Conservation (phyloP, 2,888 invertebrate species). For the Barypeithes pellucidus region DNA sequence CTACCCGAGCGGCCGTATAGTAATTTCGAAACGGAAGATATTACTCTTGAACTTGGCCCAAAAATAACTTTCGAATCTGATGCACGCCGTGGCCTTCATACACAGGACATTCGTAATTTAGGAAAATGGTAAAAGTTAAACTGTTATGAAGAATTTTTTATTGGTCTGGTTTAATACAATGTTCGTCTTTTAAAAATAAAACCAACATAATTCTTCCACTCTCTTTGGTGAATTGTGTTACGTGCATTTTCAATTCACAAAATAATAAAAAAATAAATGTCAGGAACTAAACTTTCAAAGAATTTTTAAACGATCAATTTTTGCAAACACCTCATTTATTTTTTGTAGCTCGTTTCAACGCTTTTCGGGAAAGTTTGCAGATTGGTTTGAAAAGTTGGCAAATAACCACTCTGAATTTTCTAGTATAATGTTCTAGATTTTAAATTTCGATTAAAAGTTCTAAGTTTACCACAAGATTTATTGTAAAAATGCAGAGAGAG, state of each 20-base stretch:
- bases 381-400: constrained; percentile 32
- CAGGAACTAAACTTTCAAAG: neutral
- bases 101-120: neutral
- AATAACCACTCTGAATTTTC: constrained; percentile 27
- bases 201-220: no score
- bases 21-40: constrained; percentile 9
- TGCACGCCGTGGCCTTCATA: neutral
- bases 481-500: constrained; percentile 12
- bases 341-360: constrained; percentile 5
- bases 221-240: no score
- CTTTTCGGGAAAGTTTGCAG: constrained; percentile 20
- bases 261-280: neutral
- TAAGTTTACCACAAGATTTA: constrained; percentile 8
- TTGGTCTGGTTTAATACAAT: no score
- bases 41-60: constrained; percentile 23
- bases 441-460: constrained; percentile 28
- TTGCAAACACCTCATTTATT: constrained; percentile 30
- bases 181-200: no score
- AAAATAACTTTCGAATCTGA: neutral
- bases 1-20: neutral
- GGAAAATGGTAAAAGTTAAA: no score
- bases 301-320: constrained; percentile 22
- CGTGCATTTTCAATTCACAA: neutral
- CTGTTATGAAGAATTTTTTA: no score
- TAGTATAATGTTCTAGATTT: constrained; percentile 28